Evolutionary conservation across 2,113 vertebrate species (phyloP), one percentile per base, ranked within the genome.

Genomic region (Chaetodon trifascialis): DNA sequence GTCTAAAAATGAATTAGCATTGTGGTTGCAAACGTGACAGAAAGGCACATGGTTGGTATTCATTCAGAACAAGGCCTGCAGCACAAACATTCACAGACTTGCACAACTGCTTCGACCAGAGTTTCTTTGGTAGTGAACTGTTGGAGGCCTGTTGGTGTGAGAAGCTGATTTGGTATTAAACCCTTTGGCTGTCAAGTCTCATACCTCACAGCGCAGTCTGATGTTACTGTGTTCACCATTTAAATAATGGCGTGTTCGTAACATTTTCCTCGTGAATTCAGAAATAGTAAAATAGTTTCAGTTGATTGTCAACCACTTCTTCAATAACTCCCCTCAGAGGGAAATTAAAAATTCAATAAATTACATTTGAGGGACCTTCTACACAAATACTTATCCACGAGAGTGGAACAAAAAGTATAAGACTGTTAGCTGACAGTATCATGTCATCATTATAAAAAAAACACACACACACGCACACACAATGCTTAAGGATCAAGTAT

Each of bases 281-380:
- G 70, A 30, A 30, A 30, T 30, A 30, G 30, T 84, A 71, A 89
- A 86, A 90, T 83, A 86, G 62, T 73, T 88, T 86, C 93, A 94
- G 95, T 96, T 96, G 95, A 96, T 94, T 95, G 92, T 96, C 95
- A 96, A 96, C 95, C 88, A 95, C 86, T 87, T 92, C 76, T 84
- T 82, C n/a, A 71, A 84, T 72, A 66, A 80, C 89, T 90, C 87
- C 93, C 94, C 91, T 69, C 10, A 12, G 65, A 82, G 86, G 90
- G 91, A 93, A 95, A 88, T 73, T 40, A 63, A 76, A 23, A 44
- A 75, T 92, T 81, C 82, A 91, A 94, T 93, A 92, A 91, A 75
- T 93, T 91, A 92, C 7, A 89, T 64, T 63, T 68, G 78, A 73
- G 85, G 86, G 85, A 84, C 86, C 30, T 52, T 76, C 69, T 82